Conservation (phyloP, 2,113 vertebrate species). For the Tachysurus vachellii region DNA sequence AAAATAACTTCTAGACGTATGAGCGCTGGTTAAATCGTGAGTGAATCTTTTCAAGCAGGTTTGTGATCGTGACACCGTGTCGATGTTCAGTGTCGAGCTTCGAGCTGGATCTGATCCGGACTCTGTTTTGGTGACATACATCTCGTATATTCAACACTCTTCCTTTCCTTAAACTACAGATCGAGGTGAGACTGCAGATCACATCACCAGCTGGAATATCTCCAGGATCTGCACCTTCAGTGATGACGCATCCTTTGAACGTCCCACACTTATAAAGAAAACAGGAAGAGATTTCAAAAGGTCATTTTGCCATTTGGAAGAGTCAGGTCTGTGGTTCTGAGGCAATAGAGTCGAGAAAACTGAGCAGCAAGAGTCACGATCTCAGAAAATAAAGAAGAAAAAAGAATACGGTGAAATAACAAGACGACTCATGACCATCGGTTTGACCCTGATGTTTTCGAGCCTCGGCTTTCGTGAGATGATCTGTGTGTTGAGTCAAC, state of each 20-base stretch:
- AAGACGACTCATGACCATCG: not conserved
- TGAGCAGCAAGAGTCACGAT: not conserved
- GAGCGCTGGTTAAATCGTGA: accelerated
- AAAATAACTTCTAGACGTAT: not conserved
- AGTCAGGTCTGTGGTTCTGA: not conserved
- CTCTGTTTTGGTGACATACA: not conserved
- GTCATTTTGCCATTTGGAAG: not conserved
- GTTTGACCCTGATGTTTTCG: conserved; percentile 14
- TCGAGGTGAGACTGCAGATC: not conserved
- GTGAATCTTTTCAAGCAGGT: not conserved
- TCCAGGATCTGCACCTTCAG: not conserved
- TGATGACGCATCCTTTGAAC: not conserved
- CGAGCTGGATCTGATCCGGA: not conserved
- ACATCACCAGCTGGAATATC: not conserved
- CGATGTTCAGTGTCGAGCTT: not conserved
- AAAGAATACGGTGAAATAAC: not conserved
- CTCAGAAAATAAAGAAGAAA: not conserved
- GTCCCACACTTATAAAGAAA: not conserved
- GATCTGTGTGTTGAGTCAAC: conserved; percentile 12
- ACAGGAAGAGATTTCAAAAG: not conserved
- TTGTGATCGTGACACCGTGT: not conserved
- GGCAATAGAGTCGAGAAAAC: not conserved
- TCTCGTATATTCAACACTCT: not conserved
- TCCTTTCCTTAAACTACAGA: not conserved
- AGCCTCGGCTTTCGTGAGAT: conserved; percentile 1